Conservation (phyloP, 2,113 vertebrate genomes). For the Ceyx cyanopectus region DNA sequence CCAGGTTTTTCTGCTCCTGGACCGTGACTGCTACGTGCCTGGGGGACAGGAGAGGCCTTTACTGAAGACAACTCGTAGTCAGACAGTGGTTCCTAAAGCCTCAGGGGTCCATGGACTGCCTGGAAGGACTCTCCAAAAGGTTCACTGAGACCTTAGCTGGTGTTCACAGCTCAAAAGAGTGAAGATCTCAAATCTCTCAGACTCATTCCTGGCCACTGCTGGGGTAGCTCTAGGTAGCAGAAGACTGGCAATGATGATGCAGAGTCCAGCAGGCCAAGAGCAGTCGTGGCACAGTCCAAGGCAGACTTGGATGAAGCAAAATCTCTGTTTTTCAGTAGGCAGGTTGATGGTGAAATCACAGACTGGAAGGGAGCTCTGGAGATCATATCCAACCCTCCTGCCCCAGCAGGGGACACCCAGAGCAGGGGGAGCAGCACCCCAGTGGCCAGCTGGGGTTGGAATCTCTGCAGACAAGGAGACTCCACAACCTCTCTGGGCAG, state of each 20-base stretch:
- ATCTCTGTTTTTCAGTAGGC: background rate
- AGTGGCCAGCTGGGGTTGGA: no score
- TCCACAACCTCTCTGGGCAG: background rate
- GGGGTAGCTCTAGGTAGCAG: background rate
- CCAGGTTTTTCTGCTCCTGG: background rate
- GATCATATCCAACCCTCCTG: background rate
- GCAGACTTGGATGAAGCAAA: background rate
- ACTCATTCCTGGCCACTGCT: background rate
- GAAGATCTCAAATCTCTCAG: background rate
- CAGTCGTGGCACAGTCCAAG: background rate
- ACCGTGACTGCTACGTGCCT: rapidly evolving
- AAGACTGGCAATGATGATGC: background rate
- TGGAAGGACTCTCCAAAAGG: background rate
- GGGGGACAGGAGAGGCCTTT: background rate
- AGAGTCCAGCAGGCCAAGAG: background rate
- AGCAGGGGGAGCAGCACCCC: background rate
- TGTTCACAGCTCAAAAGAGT: background rate
- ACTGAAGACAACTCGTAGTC: no score
- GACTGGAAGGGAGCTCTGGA: background rate
- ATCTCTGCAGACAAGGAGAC: no score
- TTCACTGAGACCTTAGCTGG: background rate
- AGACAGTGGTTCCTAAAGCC: background rate
- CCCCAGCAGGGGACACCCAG: background rate
- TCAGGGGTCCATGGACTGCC: background rate
- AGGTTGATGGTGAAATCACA: background rate